Percentiles rank a stretch among this genome's conserved stretches.
Evolutionary conservation across 2,113 vertebrate species (phyloP).

Genomic region (Cryptotis parvus): DNA sequence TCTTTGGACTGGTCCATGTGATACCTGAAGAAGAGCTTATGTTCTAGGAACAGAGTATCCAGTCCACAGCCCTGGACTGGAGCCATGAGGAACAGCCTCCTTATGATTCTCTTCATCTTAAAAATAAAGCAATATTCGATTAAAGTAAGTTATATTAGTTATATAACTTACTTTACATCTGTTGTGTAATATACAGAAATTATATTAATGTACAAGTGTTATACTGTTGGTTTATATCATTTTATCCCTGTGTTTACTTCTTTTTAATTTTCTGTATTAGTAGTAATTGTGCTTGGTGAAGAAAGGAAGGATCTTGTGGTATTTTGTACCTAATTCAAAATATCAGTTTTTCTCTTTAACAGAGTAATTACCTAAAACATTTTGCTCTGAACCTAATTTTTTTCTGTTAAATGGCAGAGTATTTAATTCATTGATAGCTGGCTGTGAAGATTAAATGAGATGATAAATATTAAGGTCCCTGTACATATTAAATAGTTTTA

Average conservation of each 20-base stretch:
- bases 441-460: background rate
- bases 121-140: background rate
- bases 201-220: too few relatives aligned
- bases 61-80: background rate
- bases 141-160: background rate
- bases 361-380: background rate
- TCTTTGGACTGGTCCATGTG: background rate
- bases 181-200: too few relatives aligned
- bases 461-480: background rate
- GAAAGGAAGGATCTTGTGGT: background rate
- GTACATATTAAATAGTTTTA: background rate
- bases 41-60: background rate
- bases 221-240: background rate
- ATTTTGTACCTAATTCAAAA: background rate
- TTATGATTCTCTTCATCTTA: background rate
- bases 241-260: background rate
- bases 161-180: too few relatives aligned
- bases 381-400: background rate
- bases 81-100: background rate
- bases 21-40: background rate
- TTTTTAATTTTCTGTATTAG: background rate
- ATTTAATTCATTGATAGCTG: background rate
- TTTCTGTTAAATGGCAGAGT: background rate
- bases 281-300: background rate
- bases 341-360: background rate